Conservation (phyloP, 1,140 invertebrate species). For the Camponotus floridanus region DNA sequence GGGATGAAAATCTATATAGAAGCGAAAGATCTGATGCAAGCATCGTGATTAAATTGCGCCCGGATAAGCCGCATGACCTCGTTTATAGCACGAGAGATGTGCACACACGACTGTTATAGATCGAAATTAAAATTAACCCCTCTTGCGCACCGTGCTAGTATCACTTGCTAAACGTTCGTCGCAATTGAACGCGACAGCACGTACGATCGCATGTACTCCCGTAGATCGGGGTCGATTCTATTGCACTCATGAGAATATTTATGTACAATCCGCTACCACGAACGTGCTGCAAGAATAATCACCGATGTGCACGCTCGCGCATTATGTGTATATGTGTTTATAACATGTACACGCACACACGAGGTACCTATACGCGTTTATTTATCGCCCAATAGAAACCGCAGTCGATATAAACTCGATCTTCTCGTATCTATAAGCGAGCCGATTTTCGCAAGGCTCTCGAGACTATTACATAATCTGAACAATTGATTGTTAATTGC, state of each 20-base stretch:
- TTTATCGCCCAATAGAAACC: slow-evolving; percentile 51
- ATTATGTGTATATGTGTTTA: no score
- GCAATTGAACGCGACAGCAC: slow-evolving; percentile 61
- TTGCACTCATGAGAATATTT: slow-evolving; percentile 63
- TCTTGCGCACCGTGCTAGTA: slow-evolving; percentile 6
- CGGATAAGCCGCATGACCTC: slow-evolving; percentile 43
- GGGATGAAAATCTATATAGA: neutral
- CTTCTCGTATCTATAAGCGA: slow-evolving; percentile 43
- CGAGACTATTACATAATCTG: slow-evolving; percentile 27
- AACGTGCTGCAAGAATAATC: slow-evolving; percentile 45
- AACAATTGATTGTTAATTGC: slow-evolving; percentile 37
- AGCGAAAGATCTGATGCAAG: slow-evolving; percentile 11
- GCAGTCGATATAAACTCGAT: slow-evolving; percentile 55
- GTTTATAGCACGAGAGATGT: slow-evolving; percentile 48
- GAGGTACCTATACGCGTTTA: slow-evolving; percentile 1
- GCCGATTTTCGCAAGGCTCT: slow-evolving; percentile 47
- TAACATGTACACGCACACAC: neutral
- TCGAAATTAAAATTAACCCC: slow-evolving; percentile 48
- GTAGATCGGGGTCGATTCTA: slow-evolving; percentile 57
- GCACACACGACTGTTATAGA: slow-evolving; percentile 39
- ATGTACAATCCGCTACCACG: slow-evolving; percentile 62
- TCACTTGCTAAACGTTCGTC: slow-evolving; percentile 28
- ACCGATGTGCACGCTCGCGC: neutral
- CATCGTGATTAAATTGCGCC: slow-evolving; percentile 45
- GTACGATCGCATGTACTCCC: slow-evolving; percentile 44